Evolutionary conservation across 1,140 invertebrate genomes (phyloP).

Genomic region (Camponotus pennsylvanicus): DNA sequence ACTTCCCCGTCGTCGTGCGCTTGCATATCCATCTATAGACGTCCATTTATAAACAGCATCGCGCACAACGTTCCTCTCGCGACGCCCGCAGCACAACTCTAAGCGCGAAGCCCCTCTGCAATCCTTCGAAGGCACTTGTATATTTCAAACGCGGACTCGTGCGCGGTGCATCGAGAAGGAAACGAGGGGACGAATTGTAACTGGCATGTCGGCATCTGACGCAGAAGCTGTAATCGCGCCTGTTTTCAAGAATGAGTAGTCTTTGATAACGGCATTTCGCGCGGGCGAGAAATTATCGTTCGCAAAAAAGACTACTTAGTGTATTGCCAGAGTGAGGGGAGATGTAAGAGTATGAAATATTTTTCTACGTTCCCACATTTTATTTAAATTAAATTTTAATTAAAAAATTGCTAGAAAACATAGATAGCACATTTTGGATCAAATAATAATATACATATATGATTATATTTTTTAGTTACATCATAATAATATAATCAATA

Average conservation of each 20-base stretch:
- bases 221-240: slow-evolving; percentile 63
- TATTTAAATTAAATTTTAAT: neutral
- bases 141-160: slow-evolving; percentile 63
- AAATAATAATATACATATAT: neutral
- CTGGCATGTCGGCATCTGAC: slow-evolving; percentile 51
- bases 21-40: slow-evolving; percentile 69
- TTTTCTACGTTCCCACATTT: neutral
- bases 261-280: slow-evolving; percentile 56
- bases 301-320: slow-evolving; percentile 52
- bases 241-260: slow-evolving; percentile 61
- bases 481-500: too few species aligned
- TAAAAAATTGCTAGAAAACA: neutral
- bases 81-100: slow-evolving; percentile 75
- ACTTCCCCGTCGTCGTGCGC: slow-evolving; percentile 70
- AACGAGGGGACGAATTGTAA: slow-evolving; percentile 69
- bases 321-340: slow-evolving; percentile 45
- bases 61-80: slow-evolving; percentile 42
- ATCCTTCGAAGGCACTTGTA: slow-evolving; percentile 66
- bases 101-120: neutral
- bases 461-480: neutral
- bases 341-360: neutral
- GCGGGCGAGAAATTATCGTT: slow-evolving; percentile 49
- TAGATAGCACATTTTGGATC: neutral
- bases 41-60: slow-evolving; percentile 66
- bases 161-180: slow-evolving; percentile 68